These are phyloP conservation scores for Gambusia yucatana DNA, from an alignment of 2,797 vertebrate genomes.

Conservation along the genomic window DNA sequence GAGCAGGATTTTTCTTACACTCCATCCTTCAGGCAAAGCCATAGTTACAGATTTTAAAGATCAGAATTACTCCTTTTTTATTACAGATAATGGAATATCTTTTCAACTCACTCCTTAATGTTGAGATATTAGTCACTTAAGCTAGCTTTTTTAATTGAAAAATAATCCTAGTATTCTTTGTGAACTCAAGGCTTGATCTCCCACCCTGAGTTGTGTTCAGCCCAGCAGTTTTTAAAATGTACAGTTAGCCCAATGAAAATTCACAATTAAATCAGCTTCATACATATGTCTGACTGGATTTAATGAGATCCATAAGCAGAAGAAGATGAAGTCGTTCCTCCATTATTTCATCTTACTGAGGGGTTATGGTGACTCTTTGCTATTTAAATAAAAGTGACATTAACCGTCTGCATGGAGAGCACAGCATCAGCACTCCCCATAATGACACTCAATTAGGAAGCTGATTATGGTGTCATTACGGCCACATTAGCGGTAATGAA, in stretches of 20 bases:
- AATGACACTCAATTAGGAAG: constrained; percentile 69
- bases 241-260: neutral
- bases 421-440: constrained; percentile 48
- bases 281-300: constrained; percentile 9
- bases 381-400: constrained; percentile 59
- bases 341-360: constrained; percentile 26
- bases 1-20: neutral
- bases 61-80: neutral
- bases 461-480: constrained; percentile 65
- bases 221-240: neutral
- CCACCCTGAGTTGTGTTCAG: neutral
- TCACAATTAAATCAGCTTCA: constrained; percentile 11
- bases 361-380: constrained; percentile 32
- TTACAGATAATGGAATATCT: neutral
- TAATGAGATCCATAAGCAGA: constrained; percentile 25
- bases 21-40: neutral
- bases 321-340: constrained; percentile 43
- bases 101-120: neutral
- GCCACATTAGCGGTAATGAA: constrained; percentile 70
- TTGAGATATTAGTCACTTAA: neutral
- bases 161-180: neutral
- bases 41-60: too few relatives aligned
- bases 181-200: neutral
- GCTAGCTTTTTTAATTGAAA: neutral
- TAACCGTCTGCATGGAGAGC: constrained; percentile 44